Base-by-base conservation (phyloP, 1,140 invertebrate genomes). In the Cydia strobilella region DNA sequence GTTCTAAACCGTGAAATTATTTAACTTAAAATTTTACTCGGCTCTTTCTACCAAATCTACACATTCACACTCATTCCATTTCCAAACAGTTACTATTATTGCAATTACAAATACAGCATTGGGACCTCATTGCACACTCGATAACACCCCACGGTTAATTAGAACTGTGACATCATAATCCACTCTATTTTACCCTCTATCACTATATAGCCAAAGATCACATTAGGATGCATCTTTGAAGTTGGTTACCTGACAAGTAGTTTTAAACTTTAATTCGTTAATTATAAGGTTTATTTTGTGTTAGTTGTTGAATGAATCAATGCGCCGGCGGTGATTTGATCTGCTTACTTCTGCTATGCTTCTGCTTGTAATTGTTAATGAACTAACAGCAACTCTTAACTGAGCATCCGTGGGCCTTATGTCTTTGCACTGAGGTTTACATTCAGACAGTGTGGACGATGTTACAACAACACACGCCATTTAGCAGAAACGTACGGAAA, bases 281-380 rank as follows among this genome's bases (percentile, higher is more conserved):
- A 5, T n/a, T 27, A 69, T 69, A 69, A 23, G 65, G 35, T 35
- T 42, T 15, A 18, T 59, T 10, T 23, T 59, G 18, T 20, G 4
- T 59, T 20, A 3, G 7, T 62, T 74, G 73, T 72, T 73, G 69
- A 35, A 71, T 63, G 63, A 74, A 78, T 72, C 31, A 27, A 76
- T 74, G 72, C 66, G 75, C 73, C 20, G 25, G 59, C 76, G 59
- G 3, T 31, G 48, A 77, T 72, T 73, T 72, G 73, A 75, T 74
- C n/a, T 39, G 13, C 27, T 59, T 18, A 35, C 27, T 69, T 59
- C 74, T 74, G 74, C 72, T 79, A 42, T 18, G 20, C 27, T 69
- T 59, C 74, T 74, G 74, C 72, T 79, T 79, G 76, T 80, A 82
- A 82, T 82, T 82, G 80, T 77, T 81, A 81, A 81, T 81, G 75